phyloP scores from a whole-genome alignment of 2,888 invertebrate genomes.

The Plebejus anna region DNA sequence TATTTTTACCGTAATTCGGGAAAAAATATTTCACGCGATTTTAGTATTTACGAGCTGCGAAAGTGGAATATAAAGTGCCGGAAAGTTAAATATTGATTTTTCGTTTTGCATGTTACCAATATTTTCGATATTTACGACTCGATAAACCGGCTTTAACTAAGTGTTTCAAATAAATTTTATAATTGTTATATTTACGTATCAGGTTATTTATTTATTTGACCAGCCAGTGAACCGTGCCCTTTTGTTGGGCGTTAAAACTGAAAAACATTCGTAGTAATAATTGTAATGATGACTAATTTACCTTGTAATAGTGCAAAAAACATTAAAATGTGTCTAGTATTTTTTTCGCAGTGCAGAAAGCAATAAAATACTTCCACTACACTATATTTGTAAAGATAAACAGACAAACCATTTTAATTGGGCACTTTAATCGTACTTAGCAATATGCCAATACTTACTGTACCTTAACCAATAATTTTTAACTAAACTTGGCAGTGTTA shows the following conservation, averaged over 20 bases:
- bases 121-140: conserved; percentile 1
- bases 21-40: conserved; percentile 16
- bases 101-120: background rate
- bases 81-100: conserved; percentile 9
- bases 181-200: no score
- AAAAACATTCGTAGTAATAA: no score
- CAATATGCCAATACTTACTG: conserved; percentile 4
- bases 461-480: conserved; percentile 50
- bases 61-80: conserved; percentile 7
- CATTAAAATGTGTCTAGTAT: no score
- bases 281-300: no score
- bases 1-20: conserved; percentile 14
- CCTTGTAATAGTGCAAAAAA: no score
- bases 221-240: no score
- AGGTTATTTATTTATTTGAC: no score
- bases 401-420: background rate
- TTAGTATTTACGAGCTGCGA: conserved; percentile 15
- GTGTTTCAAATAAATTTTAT: background rate
- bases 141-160: background rate
- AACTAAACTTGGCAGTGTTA: conserved; percentile 57
- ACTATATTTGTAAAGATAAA: background rate
- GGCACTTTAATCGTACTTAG: background rate
- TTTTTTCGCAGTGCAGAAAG: no score
- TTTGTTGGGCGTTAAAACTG: no score
- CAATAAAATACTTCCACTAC: no score